Base-by-base conservation (phyloP, 2,888 invertebrate genomes). In the Drosophila nr. fundita region DNA sequence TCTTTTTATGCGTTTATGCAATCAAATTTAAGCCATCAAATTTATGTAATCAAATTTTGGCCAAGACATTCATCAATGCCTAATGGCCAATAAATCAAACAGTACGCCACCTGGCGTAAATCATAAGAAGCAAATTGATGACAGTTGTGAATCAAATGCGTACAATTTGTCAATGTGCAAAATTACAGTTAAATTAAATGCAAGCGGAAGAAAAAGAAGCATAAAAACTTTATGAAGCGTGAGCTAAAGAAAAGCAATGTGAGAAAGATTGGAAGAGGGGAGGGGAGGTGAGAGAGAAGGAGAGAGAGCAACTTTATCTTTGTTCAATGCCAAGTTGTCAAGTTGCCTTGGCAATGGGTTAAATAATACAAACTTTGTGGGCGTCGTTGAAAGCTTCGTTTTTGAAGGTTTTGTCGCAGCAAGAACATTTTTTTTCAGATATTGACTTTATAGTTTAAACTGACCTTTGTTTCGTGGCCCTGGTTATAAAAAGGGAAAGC, bases 331-430 rank as follows among this genome's bases (percentile, higher is more conserved):
- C 48, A 69, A 68, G 71, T 78, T 75, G 78, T 45, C 69, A 68
- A 57, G 70, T 83, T 72, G 73, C 70, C 78, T 73, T 83, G 83
- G 72, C 82, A 83, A 82, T 83, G 78, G 65, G n/a, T 32, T 54
- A 34, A 69, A 38, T 57, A 27, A 69, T 62, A 80, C 76, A 80
- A 78, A 70, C 60, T 68, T 65, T 50, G 45, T 49, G 52, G 59
- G 60, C 57, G 48, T 48, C 50, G 64, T 54, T 45, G 7, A 21
- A 45, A 45, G 45, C 27, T 63, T 58, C n/a, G 42, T 38, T 68
- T 65, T 53, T 65, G 72, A 80, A 80, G 80, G 80, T 69, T 77
- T 77, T 27, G n/a, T 57, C 24, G 36, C 27, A 30, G 42, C 27
- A 50, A 65, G 15, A 63, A 27, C 34, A 40, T 15, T 45, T 45